Evolutionary conservation across 2,797 vertebrate species (phyloP).

Genomic region (Carapus acus): DNA sequence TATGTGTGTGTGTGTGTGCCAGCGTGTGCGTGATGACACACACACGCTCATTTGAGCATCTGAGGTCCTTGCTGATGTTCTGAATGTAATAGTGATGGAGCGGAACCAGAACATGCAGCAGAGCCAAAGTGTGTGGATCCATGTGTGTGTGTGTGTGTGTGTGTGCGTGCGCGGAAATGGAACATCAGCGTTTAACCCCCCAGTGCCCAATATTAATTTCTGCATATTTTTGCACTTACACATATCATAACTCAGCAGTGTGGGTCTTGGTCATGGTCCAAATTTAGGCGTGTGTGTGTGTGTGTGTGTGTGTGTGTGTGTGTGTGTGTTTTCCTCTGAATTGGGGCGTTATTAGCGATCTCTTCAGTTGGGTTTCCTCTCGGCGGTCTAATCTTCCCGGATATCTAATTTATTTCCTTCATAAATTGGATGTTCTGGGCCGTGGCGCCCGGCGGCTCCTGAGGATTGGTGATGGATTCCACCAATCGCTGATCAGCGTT

Average conservation of each 20-base stretch:
- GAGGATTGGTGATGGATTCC: not conserved
- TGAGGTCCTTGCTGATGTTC: too few species aligned
- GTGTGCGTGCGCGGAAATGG: slow-evolving; percentile 13
- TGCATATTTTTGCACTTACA: slow-evolving; percentile 4
- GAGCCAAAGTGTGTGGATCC: too few species aligned
- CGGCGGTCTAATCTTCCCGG: slow-evolving; percentile 5
- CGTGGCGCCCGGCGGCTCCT: not conserved
- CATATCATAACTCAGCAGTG: slow-evolving; percentile 13
- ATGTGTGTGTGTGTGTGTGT: not conserved
- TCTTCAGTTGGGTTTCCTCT: slow-evolving; percentile 18
- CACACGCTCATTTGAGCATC: too few species aligned
- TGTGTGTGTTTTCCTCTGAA: slow-evolving; percentile 30
- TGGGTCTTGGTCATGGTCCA: not conserved
- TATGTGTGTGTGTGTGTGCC: slow-evolving; percentile 11
- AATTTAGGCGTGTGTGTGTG: slow-evolving; percentile 8
- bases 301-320: too few species aligned
- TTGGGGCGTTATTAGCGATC: slow-evolving; percentile 2
- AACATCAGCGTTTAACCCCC: slow-evolving; percentile 15
- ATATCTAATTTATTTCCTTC: slow-evolving; percentile 31
- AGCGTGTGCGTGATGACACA: too few species aligned
- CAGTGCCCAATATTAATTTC: slow-evolving; percentile 6
- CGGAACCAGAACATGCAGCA: too few species aligned
- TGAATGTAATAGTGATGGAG: too few species aligned
- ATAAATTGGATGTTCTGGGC: slow-evolving; percentile 1
- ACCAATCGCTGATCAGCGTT: slow-evolving; percentile 2